These are phyloP conservation scores for Lacanobia wlatinum DNA, from an alignment of 2,888 invertebrate species.

Conservation along the genomic window DNA sequence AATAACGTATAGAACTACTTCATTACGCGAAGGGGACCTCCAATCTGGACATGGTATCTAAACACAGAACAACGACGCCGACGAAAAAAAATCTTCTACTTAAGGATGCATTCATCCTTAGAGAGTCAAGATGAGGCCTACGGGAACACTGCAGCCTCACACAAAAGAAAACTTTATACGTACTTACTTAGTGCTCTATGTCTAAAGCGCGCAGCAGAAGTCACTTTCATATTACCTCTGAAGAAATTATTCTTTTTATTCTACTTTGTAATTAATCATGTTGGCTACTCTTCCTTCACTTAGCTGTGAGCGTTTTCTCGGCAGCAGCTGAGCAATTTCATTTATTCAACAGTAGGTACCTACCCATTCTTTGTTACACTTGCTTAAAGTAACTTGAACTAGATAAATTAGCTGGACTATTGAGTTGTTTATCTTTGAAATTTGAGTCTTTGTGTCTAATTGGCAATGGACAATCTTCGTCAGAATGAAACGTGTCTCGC, in stretches of 20 bases:
- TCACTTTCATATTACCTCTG: constrained; percentile 61
- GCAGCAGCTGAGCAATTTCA: constrained; percentile 77
- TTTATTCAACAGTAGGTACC: constrained; percentile 74
- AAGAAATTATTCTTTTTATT: constrained; percentile 72
- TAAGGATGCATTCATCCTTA: constrained; percentile 62
- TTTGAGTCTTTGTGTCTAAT: constrained; percentile 36
- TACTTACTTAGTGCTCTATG: constrained; percentile 50
- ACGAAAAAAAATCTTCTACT: constrained; percentile 52
- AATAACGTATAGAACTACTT: constrained; percentile 13
- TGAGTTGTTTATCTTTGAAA: constrained; percentile 50
- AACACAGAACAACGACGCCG: constrained; percentile 40
- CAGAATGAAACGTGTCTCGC: neutral
- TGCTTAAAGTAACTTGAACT: constrained; percentile 73
- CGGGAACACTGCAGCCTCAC: constrained; percentile 49
- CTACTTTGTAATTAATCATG: constrained; percentile 81
- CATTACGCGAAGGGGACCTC: constrained; percentile 17
- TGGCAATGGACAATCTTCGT: constrained; percentile 20
- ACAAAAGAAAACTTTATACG: constrained; percentile 65
- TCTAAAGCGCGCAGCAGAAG: constrained; percentile 46
- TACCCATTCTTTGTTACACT: constrained; percentile 72
- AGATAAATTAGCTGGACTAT: constrained; percentile 70
- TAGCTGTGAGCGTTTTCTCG: constrained; percentile 70
- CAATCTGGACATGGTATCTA: constrained; percentile 22
- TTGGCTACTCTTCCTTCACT: constrained; percentile 73
- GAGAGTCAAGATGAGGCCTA: constrained; percentile 63